Evolutionary conservation across 2,797 vertebrate genomes (phyloP), one percentile per base, ranked within the genome.

Genomic region (Gymnodraco acuticeps): DNA sequence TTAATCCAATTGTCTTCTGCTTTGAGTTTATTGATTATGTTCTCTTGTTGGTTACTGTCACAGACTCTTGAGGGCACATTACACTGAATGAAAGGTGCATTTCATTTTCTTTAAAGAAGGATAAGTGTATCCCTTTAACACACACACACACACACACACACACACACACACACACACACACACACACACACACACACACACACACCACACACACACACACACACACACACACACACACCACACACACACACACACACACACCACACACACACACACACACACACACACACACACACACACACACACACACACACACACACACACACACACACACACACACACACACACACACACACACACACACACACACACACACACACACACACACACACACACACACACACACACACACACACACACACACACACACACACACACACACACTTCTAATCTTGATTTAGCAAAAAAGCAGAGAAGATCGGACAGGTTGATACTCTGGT

Each of bases 361-460:
- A 20, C 20, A 20, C 20, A 20, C 20, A 20, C 20, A 20, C 20
- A 20, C 20, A 20, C 20, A 20, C 20, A 20, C 20, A 20, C 20
- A 20, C 20, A 20, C 20, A 20, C 20, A 20, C 20, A 20, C 20
- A 20, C 20, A 20, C 20, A 20, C 20, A 20, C 20, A 20, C 20
- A 20, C 20, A 20, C 20, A 31, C 20, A 20, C 20, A 20, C 20
- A 20, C 20, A 20, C 20, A 31, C 0, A 52, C 59, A 74, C n/a
- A 55, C 10, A 43, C n/a, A 42, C 12, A 31, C 47, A 46, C 48
- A 15, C 19, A 53, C 31, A 31, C 0, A 53, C 59, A 74, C 13
- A 19, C 43, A 50, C 48, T 70, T 76, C 66, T 87, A 73, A 85
- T 86, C 85, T 73, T 48, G 46, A 76, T 51, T 75, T 80, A 76